Evolutionary conservation across 2,113 vertebrate genomes (phyloP).

Genomic region (Todiramphus chloris): DNA sequence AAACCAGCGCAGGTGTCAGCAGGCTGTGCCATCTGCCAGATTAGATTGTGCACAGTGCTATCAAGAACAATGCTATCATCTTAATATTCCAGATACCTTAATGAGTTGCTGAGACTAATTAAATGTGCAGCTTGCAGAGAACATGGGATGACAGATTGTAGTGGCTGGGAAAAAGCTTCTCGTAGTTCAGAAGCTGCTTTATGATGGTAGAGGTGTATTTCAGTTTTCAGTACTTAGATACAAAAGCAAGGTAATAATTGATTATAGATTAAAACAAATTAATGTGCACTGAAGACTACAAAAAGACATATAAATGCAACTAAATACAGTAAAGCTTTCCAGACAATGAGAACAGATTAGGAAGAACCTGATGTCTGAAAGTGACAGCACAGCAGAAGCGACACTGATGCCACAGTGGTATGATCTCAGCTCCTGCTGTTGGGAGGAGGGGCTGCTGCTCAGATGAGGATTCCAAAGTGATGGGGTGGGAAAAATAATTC

Average conservation of each 20-base stretch:
- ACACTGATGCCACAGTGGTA: neutral
- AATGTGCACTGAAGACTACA: neutral
- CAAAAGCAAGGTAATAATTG: neutral
- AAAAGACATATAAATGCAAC: neutral
- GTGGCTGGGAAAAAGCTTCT: neutral
- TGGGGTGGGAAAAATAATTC: neutral
- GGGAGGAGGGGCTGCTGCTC: neutral
- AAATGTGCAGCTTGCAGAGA: slow-evolving; percentile 52
- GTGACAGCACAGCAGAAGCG: neutral
- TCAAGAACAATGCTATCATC: slow-evolving; percentile 17
- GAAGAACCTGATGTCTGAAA: neutral
- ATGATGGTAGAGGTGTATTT: neutral
- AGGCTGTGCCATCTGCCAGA: slow-evolving; percentile 45
- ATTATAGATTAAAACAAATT: slow-evolving; percentile 20
- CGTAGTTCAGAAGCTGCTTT: neutral
- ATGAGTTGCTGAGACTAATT: slow-evolving; percentile 63
- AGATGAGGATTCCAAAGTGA: neutral
- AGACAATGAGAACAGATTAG: neutral
- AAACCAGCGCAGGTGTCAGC: slow-evolving; percentile 32
- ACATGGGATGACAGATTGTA: slow-evolving; percentile 26
- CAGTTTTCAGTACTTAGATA: neutral
- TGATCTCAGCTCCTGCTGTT: rapidly evolving
- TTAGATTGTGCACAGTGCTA: neutral
- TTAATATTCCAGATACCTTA: slow-evolving; percentile 57
- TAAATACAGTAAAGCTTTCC: neutral